These are phyloP conservation scores for Microdon myrmicae DNA, from an alignment of 2,888 invertebrate species.

Conservation along the genomic window DNA sequence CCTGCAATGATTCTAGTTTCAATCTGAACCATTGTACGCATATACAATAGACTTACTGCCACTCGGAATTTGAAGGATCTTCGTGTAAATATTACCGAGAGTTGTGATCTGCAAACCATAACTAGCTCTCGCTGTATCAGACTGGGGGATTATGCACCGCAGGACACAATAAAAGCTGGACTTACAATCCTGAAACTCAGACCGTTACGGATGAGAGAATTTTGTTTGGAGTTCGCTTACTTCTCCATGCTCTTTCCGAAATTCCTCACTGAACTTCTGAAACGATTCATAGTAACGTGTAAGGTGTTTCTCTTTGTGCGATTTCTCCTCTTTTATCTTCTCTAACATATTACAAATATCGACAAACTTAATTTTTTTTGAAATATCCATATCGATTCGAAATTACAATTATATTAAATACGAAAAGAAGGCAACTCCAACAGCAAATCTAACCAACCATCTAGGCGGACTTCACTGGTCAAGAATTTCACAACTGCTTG, in stretches of 20 bases:
- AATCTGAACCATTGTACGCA: not conserved
- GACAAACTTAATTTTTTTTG: slow-evolving; percentile 59
- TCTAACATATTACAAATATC: slow-evolving; percentile 62
- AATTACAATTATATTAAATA: no score
- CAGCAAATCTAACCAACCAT: no score
- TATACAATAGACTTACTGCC: slow-evolving; percentile 67
- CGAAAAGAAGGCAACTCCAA: no score
- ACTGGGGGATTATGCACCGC: slow-evolving; percentile 80
- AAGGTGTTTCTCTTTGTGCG: slow-evolving; percentile 58
- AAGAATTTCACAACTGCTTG: no score
- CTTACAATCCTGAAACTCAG: slow-evolving; percentile 66
- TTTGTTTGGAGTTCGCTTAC: slow-evolving; percentile 5
- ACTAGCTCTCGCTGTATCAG: slow-evolving; percentile 81
- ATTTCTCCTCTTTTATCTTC: slow-evolving; percentile 55
- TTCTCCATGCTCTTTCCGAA: slow-evolving; percentile 49
- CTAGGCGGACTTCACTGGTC: no score
- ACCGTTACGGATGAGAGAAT: not conserved
- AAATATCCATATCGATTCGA: no score
- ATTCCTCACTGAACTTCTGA: slow-evolving; percentile 57
- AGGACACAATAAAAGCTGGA: slow-evolving; percentile 78
- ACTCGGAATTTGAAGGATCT: slow-evolving; percentile 78
- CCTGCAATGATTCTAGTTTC: slow-evolving; percentile 58
- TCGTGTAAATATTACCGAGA: slow-evolving; percentile 77
- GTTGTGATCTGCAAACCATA: slow-evolving; percentile 85
- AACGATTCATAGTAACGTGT: slow-evolving; percentile 61